Conservation (phyloP, 2,888 invertebrate species). For the Fragum whitleyi region DNA sequence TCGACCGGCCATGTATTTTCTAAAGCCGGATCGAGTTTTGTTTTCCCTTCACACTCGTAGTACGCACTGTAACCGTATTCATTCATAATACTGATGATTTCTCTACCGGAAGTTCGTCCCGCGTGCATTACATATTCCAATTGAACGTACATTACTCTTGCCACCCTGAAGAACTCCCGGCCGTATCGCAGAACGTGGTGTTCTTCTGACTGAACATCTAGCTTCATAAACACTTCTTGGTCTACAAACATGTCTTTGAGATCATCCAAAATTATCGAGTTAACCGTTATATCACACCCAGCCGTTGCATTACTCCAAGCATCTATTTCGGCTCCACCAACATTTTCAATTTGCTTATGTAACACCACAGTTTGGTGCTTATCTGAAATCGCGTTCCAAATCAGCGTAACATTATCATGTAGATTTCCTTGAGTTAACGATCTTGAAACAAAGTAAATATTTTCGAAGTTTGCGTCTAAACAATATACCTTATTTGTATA, state of each 20-base stretch:
- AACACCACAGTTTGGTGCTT: not conserved
- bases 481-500: not conserved
- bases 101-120: not conserved
- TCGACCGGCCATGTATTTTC: not conserved
- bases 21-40: not conserved
- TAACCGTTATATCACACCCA: constrained; percentile 6
- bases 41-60: not conserved
- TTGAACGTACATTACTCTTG: not conserved
- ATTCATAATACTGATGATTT: not conserved
- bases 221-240: constrained; percentile 1
- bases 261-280: not conserved
- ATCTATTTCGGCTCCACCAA: not conserved
- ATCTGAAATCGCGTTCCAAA: constrained; percentile 15
- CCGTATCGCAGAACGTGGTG: not conserved
- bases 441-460: constrained; percentile 11
- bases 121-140: constrained; percentile 6
- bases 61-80: not conserved
- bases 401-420: not conserved
- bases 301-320: not conserved
- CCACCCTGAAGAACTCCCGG: constrained; percentile 2
- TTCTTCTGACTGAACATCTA: not conserved
- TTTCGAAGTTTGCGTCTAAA: constrained; percentile 13
- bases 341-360: not conserved
- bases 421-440: not conserved
- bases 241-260: not conserved